These are phyloP conservation scores for Oreochromis grahami DNA, from an alignment of 2,797 vertebrate genomes.

Conservation along the genomic window DNA sequence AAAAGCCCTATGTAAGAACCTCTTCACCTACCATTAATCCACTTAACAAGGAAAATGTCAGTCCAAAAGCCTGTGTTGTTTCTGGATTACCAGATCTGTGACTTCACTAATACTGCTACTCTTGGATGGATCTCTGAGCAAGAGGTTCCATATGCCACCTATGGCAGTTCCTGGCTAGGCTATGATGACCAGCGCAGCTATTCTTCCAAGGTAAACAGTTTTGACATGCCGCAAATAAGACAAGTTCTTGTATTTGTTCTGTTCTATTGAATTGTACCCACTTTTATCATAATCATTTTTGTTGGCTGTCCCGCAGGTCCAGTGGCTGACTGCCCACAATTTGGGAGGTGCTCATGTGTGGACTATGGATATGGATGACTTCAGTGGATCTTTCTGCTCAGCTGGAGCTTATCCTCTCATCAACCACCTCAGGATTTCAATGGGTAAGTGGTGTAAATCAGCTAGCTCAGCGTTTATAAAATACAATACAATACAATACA, in stretches of 20 bases:
- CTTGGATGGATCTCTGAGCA: constrained; percentile 71
- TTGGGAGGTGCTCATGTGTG: constrained; percentile 77
- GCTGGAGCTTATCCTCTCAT: constrained; percentile 70
- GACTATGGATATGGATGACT: constrained; percentile 79
- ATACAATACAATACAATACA: background rate
- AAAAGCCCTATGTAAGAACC: background rate
- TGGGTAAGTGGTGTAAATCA: constrained; percentile 48
- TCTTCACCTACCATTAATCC: constrained; percentile 35
- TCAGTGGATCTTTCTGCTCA: constrained; percentile 68
- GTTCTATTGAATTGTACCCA: background rate
- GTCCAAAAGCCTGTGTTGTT: background rate
- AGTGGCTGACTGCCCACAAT: constrained; percentile 59
- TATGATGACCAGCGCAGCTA: constrained; percentile 71
- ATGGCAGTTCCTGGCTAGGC: constrained; percentile 70
- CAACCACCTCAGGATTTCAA: constrained; percentile 70
- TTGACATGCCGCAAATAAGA: background rate
- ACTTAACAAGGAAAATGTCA: background rate
- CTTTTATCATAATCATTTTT: background rate
- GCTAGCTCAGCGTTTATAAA: background rate
- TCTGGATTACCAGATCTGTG: constrained; percentile 59
- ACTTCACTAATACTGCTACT: constrained; percentile 24
- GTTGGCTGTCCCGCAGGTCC: constrained; percentile 44
- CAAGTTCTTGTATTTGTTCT: background rate
- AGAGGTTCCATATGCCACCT: constrained; percentile 70
- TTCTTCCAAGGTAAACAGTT: constrained; percentile 66